Base-by-base conservation (phyloP, 2,113 vertebrate species). In the Peromyscus polionotus region DNA sequence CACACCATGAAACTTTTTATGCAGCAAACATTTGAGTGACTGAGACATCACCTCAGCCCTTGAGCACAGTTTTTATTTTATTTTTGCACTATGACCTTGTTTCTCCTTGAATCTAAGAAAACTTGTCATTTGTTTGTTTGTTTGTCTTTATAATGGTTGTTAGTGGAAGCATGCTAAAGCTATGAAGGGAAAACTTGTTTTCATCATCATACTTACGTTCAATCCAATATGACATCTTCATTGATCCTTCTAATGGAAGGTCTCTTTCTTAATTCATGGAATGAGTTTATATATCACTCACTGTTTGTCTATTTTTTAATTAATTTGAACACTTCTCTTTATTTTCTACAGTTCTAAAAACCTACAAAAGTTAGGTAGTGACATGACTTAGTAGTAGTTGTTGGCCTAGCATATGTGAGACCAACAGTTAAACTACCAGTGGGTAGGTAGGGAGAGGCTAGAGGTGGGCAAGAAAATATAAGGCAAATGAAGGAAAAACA, bases 271-370 rank as follows among this genome's bases (percentile, higher is more conserved):
- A 45, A 26, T 57, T 4, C 33, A 61, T 22, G 19, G 19, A 73
- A 31, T 42, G 57, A 88, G 28, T 33, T 72, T 33, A 73, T 59
- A 28, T 22, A n/a, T 68, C 22, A 86, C 6, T 45, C 42, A 65
- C 61, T 79, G 79, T 76, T 31, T 88, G 7, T 76, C 77, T 24
- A 84, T 28, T 65, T 7, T 85, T 77, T 24, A 89, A 5, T 61
- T 73, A 73, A 22, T 17, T 59, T 75, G 20, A 76, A 59, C 24
- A 3, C 1, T 88, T 54, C 77, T 65, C 28, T 65, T 75, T 45
- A 42, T 24, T 86, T 91, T 45, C 83, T 83, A 88, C 12, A 84
- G 11, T 45, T 76, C 7, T 84, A 67, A 51, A 54, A 95, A 80
- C 75, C 14, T 72, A 48, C 12, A 24, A 36, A 91, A 54, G 22